Percentiles rank a stretch among this genome's conserved stretches.
These are phyloP conservation scores for Dromius quadrimaculatus DNA, from an alignment of 2,888 invertebrate species.

Conservation along the genomic window DNA sequence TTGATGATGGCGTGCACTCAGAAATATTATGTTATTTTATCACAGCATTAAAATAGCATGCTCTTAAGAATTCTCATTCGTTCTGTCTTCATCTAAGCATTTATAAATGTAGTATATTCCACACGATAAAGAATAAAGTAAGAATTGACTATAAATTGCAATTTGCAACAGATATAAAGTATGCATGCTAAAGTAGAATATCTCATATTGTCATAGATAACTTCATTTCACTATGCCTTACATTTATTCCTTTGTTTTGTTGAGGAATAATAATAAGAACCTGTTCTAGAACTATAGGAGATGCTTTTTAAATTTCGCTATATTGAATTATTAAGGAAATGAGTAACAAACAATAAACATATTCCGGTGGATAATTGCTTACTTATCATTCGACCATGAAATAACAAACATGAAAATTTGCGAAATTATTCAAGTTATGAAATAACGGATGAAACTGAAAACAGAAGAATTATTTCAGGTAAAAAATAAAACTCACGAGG, in stretches of 20 bases:
- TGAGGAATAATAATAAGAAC: too few species aligned
- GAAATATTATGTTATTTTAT: background rate
- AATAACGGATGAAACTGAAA: constrained; percentile 2
- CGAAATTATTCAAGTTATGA: constrained; percentile 9
- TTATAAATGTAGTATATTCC: background rate
- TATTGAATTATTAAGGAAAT: too few species aligned
- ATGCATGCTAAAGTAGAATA: constrained; percentile 16
- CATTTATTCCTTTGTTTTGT: background rate
- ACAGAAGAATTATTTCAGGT: background rate
- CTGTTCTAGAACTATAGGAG: too few species aligned
- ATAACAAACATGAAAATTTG: background rate
- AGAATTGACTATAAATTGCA: constrained; percentile 8
- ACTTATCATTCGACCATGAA: background rate
- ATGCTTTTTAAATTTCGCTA: too few species aligned
- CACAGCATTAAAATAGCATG: background rate
- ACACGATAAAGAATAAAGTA: background rate
- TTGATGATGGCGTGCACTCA: background rate
- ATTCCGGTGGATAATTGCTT: constrained; percentile 15
- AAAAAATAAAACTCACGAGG: constrained; percentile 1
- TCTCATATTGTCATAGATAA: constrained; percentile 22
- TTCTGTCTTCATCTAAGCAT: background rate
- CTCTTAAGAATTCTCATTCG: background rate
- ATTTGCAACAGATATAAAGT: constrained; percentile 18
- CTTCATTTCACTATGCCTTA: constrained; percentile 19
- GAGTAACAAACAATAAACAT: too few species aligned